Evolutionary conservation across 2,888 invertebrate species (phyloP), one percentile per base, ranked within the genome.

Genomic region (Spilarctia lutea): DNA sequence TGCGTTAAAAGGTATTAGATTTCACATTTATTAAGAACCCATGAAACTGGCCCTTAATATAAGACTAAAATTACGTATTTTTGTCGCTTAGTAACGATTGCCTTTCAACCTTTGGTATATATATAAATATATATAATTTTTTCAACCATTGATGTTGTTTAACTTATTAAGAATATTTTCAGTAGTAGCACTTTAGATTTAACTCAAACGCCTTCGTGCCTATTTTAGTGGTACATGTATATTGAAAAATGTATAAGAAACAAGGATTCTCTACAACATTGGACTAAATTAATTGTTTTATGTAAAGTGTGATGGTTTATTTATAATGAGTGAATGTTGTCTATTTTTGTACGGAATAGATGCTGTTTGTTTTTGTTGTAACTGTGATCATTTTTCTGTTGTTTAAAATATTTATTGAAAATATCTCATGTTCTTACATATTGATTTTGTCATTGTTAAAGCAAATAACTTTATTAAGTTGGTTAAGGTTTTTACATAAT

Each of bases 161-260:
- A 83, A 84, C 76, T 84, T 84, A 84, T 84, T 79, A 83, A 81
- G 77, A 76, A 75, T 76, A 73, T 79, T 80, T 77, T 76, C 65
- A 20, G 79, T 84, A 83, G 81, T 56, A 77, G 80, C 83, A 84
- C 84, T 63, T 80, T 83, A 82, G 83, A 71, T 75, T 27, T 81
- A 78, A 79, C 72, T 48, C 70, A 69, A 82, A 82, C 75, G 82
- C 83, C 83, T 83, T 82, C 74, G 83, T 76, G 74, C 77, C 67
- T 80, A 73, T 73, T 27, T 70, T 72, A 81, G 76, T 68, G 68
- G 71, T 76, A 73, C 71, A 71, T 80, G 78, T 79, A 78, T 82
- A 80, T 80, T 79, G 75, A 71, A 74, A 52, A 48, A 75, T 75
- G 67, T 60, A 65, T 48, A 67, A 48, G 60, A 27, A 33, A 72